These are phyloP conservation scores for Neodiprion lecontei DNA, from an alignment of 1,140 invertebrate species.

Conservation along the genomic window DNA sequence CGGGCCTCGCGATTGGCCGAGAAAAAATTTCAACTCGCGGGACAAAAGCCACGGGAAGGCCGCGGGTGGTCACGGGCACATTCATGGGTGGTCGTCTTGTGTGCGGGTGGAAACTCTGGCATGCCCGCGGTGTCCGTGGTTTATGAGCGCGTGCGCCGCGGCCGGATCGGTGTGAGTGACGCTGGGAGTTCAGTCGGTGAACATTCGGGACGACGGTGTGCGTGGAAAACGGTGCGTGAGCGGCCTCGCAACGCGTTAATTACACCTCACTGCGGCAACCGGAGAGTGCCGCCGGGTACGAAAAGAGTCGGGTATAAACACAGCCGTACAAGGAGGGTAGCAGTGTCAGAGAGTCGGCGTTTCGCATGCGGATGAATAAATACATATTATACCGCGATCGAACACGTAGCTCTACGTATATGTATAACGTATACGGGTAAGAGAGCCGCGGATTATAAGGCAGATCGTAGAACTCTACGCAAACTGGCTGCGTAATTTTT, in stretches of 20 bases:
- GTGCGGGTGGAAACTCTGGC: constrained; percentile 39
- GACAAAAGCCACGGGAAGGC: background rate
- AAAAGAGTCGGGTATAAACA: background rate
- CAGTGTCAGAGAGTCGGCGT: too few species aligned
- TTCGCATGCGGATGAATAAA: too few species aligned
- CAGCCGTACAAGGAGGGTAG: background rate
- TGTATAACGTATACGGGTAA: too few species aligned
- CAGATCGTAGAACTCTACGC: too few species aligned
- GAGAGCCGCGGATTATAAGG: too few species aligned
- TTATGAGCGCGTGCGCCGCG: constrained; percentile 41
- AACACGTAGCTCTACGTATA: too few species aligned
- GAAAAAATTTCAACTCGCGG: background rate
- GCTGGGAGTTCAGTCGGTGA: background rate
- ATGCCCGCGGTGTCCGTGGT: constrained; percentile 50
- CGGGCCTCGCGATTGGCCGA: too few species aligned
- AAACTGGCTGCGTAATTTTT: too few species aligned
- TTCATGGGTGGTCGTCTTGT: constrained; percentile 42
- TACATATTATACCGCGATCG: too few species aligned
- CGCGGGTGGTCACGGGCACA: constrained; percentile 9
- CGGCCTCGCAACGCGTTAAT: constrained; percentile 1
- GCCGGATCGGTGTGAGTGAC: constrained; percentile 1
- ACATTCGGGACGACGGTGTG: constrained; percentile 8
- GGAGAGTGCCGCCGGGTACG: background rate
- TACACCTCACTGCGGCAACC: background rate
- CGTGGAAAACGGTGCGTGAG: background rate